Percentiles rank a stretch among this genome's conserved stretches.
phyloP scores from a whole-genome alignment of 2,797 vertebrate species.

The Microctenopoma lineatum region DNA sequence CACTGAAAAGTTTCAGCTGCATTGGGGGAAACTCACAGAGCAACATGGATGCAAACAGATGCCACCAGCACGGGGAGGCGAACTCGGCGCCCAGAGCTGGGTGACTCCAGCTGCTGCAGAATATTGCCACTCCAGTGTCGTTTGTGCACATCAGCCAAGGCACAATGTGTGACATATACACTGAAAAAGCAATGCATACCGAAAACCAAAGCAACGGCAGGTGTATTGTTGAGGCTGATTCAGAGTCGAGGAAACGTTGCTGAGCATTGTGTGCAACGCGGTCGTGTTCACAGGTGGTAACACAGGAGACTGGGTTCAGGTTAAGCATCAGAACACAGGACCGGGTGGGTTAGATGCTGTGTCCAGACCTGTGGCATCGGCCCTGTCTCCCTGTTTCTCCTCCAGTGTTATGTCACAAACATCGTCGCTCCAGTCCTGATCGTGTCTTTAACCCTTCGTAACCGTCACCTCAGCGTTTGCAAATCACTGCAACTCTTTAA shows the following conservation, averaged over 20 bases:
- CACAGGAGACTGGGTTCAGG: not conserved
- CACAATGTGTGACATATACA: not conserved
- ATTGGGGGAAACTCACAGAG: not conserved
- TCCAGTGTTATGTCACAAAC: too few relatives aligned
- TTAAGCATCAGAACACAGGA: too few relatives aligned
- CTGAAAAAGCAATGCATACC: too few relatives aligned
- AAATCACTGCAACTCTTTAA: too few relatives aligned
- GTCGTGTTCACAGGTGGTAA: too few relatives aligned
- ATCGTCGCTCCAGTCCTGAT: too few relatives aligned
- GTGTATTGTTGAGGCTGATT: not conserved
- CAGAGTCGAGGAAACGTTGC: not conserved
- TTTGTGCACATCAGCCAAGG: not conserved
- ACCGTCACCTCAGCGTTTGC: too few relatives aligned
- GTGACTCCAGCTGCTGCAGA: conserved; percentile 31
- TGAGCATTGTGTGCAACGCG: not conserved
- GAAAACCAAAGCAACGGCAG: not conserved
- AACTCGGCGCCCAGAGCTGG: not conserved
- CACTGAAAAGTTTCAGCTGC: not conserved
- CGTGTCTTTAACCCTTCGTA: too few relatives aligned
- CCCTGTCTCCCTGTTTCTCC: too few relatives aligned
- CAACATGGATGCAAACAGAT: conserved; percentile 3
- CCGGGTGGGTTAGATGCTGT: too few relatives aligned
- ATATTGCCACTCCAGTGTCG: conserved; percentile 4
- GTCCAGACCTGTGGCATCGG: too few relatives aligned
- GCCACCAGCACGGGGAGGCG: not conserved